Base-by-base conservation (phyloP, 2,888 invertebrate genomes). In the Athetis lepigone region DNA sequence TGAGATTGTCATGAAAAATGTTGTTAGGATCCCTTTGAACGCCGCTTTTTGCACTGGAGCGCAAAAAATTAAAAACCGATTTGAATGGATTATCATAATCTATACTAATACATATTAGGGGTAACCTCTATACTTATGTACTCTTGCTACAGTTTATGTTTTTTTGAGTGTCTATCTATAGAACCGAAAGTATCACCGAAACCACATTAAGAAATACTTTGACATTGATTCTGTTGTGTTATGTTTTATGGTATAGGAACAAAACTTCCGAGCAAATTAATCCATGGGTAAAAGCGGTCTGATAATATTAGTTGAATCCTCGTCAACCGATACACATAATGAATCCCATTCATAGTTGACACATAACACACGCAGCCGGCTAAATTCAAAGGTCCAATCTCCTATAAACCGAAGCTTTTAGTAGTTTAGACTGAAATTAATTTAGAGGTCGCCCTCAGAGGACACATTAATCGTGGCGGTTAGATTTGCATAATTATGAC, bases 401-500 rank as follows among this genome's bases (percentile, higher is more conserved):
- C 29, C 50, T 18, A 58, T 46, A 23, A 33, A 50, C 29, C 27
- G 33, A 63, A 56, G 59, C 68, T 65, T 70, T 77, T 70, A 77
- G 66, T 52, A 51, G 68, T 69, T 72, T 56, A 64, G 66, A 75
- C 62, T 72, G 36, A 74, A 69, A 79, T 75, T 76, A 73, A 80
- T 81, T 70, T 67, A 57, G 73, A 60, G 61, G 67, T 65, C 55
- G 16, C 37, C 37, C 62, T 50, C 43, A 29, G 37, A 55, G 68
- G 61, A 33, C 27, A 50, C 50, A 65, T 60, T 72, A 68, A 78
- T 66, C 45, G 54, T 43, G 37, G 71, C 45, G 51, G 68, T 67
- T 60, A 57, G 54, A 74, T 81, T 81, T 76, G 69, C 74, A 80
- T 75, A 71, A 79, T 79, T 63, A 70, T 65, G 37, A 60, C 57